A percentile compares a stretch with the other conserved stretches of the same genome.
These are phyloP conservation scores for Rhinoraja longicauda DNA, from an alignment of 2,797 vertebrate species.

Conservation along the genomic window DNA sequence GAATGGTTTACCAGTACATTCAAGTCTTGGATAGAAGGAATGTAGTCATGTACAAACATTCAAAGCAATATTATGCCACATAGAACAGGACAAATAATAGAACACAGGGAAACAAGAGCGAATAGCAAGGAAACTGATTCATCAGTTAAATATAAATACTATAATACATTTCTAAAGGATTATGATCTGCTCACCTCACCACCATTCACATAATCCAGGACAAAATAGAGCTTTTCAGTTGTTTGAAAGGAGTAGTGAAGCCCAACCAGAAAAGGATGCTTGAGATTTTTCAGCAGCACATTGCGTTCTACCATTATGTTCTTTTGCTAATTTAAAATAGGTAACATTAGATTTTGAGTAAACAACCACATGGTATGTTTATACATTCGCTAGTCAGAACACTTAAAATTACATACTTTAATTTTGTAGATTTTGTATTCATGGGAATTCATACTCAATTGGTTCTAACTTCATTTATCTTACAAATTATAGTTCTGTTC, in stretches of 20 bases:
- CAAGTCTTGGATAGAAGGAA: neutral
- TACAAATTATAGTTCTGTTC: neutral
- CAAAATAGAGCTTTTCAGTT: constrained; percentile 30
- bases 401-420: neutral
- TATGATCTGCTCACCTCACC: constrained; percentile 8
- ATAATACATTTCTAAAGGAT: neutral
- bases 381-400: neutral
- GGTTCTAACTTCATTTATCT: neutral
- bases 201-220: constrained; percentile 26
- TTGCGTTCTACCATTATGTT: constrained; percentile 29
- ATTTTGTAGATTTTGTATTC: neutral
- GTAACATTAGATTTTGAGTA: neutral
- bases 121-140: neutral
- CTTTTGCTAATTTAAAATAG: constrained; percentile 31
- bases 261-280: constrained; percentile 31
- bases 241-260: constrained; percentile 24
- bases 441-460: neutral
- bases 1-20: neutral
- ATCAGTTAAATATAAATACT: neutral
- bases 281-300: constrained; percentile 25
- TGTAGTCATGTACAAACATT: neutral
- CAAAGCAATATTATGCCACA: neutral
- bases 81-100: neutral
- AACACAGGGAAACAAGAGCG: neutral
- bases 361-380: neutral